Percentiles rank a stretch among this genome's conserved stretches.
Evolutionary conservation across 2,113 vertebrate genomes (phyloP).

Genomic region (Aythya baeri): DNA sequence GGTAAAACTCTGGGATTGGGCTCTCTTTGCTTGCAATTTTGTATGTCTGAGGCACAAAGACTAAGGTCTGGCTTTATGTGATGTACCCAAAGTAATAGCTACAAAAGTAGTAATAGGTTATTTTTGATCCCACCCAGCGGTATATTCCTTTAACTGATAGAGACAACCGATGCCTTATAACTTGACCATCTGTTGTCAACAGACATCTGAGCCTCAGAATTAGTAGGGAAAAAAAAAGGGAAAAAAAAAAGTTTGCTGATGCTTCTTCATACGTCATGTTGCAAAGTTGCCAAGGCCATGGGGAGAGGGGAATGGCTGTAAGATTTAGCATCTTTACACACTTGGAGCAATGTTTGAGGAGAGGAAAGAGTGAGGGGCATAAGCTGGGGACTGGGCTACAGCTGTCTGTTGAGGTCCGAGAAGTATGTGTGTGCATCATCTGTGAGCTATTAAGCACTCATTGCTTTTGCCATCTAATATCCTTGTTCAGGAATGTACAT

Average conservation of each 20-base stretch:
- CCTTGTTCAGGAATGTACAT: conserved; percentile 45
- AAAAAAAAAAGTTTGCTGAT: background rate
- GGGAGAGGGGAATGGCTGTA: background rate
- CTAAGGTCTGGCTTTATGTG: background rate
- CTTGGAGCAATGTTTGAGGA: background rate
- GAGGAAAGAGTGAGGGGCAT: background rate
- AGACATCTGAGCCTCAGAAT: background rate
- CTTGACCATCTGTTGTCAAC: background rate
- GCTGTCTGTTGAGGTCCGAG: background rate
- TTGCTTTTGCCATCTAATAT: conserved; percentile 58
- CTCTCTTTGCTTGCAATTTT: background rate
- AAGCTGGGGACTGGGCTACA: background rate
- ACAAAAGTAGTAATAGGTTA: background rate
- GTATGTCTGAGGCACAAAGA: background rate
- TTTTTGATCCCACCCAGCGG: background rate
- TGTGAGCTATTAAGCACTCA: conserved; percentile 51
- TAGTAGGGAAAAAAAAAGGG: background rate
- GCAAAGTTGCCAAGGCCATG: background rate
- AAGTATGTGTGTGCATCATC: conserved; percentile 5
- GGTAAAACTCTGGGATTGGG: background rate
- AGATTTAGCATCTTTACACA: background rate
- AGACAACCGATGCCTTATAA: background rate
- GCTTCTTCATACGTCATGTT: background rate
- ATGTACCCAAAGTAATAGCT: background rate
- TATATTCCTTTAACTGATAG: background rate